phyloP scores from a whole-genome alignment of 64 coral and sea anemone genomes.

The Anthopleura sola region DNA sequence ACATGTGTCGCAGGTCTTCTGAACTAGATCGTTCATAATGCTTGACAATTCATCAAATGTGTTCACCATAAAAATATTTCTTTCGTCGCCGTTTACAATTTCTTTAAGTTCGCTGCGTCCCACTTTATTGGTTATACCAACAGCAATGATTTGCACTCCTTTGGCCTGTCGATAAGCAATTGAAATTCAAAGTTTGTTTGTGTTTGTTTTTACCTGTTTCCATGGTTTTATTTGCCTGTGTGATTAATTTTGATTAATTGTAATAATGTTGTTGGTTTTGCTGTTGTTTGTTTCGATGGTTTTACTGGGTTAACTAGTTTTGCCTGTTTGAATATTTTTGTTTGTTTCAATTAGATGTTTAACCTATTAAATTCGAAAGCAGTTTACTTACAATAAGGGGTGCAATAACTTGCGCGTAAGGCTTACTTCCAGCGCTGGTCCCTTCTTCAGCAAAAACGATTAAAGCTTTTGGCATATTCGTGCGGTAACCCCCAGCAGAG shows the following conservation, averaged over 20 bases:
- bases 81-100: slow-evolving; percentile 41
- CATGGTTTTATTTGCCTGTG: no score
- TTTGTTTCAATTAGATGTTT: no score
- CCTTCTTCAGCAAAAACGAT: slow-evolving; percentile 69
- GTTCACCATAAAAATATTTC: slow-evolving; percentile 29
- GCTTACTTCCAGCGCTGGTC: slow-evolving; percentile 49
- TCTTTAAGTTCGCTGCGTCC: slow-evolving; percentile 15
- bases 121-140: slow-evolving; percentile 38
- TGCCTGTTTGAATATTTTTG: no score
- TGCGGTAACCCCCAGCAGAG: slow-evolving; percentile 17
- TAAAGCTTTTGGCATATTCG: slow-evolving; percentile 28
- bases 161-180: slow-evolving; percentile 16
- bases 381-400: slow-evolving; percentile 48
- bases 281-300: no score
- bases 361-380: no score
- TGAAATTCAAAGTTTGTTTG: no score
- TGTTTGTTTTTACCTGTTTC: no score
- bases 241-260: no score
- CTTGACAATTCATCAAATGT: background rate
- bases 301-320: no score
- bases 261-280: no score
- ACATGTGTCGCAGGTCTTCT: background rate
- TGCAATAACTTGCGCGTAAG: slow-evolving; percentile 49
- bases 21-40: background rate
- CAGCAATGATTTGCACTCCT: slow-evolving; percentile 36